phyloP scores from a whole-genome alignment of 2,888 invertebrate genomes.

The Pseudococcus longispinus region DNA sequence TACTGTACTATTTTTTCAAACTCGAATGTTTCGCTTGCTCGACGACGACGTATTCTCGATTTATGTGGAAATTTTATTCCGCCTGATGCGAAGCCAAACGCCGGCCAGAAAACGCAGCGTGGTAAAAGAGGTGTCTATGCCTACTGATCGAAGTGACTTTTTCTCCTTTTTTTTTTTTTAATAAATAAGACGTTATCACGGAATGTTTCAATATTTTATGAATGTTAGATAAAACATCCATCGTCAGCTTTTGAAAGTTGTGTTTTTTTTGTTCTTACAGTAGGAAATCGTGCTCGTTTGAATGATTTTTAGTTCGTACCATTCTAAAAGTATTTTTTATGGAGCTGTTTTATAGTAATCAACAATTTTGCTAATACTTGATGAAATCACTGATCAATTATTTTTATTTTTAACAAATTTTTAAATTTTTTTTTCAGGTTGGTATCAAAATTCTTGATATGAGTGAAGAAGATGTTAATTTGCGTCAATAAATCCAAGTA shows the following conservation, averaged over 20 bases:
- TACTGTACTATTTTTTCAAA: background rate
- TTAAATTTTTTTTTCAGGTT: too few species aligned
- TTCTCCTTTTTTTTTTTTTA: background rate
- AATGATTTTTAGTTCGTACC: too few species aligned
- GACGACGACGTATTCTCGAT: slow-evolving; percentile 10
- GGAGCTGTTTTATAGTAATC: too few species aligned
- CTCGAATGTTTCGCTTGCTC: slow-evolving; percentile 4
- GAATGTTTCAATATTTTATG: background rate
- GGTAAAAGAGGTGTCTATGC: slow-evolving; percentile 16
- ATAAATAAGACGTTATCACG: slow-evolving; percentile 13
- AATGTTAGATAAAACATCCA: background rate
- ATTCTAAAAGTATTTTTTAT: too few species aligned
- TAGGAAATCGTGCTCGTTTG: background rate
- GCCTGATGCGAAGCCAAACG: background rate
- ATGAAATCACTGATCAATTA: too few species aligned
- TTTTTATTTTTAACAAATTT: too few species aligned
- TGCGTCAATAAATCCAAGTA: too few species aligned
- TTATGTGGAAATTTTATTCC: slow-evolving; percentile 35
- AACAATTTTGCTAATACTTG: too few species aligned
- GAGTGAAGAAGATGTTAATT: too few species aligned
- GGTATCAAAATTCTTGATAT: too few species aligned
- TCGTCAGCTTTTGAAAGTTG: background rate
- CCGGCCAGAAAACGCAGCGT: background rate
- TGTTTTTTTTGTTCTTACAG: background rate
- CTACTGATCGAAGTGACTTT: background rate